Base-by-base conservation (phyloP, 1,140 invertebrate species). In the Schlechtendalia chinensis region DNA sequence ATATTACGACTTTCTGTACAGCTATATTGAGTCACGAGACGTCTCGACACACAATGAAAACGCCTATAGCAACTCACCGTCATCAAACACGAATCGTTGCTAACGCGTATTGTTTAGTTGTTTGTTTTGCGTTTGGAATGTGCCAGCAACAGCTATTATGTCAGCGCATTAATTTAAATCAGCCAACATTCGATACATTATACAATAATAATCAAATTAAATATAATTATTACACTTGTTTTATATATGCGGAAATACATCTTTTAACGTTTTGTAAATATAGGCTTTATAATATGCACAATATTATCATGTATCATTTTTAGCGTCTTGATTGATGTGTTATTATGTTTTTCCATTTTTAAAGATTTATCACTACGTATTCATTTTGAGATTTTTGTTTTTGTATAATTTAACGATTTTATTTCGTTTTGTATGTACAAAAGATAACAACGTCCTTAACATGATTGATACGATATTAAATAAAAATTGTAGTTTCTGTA, bases 381-480 rank as follows among this genome's bases (percentile, higher is more conserved):
- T 10, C 50, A 74, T 56, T 29, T 56, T 56, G 27, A 74, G 24
- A 56, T 72, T 54, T 39, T 39, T 39, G 69, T 5, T 39, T 39
- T 39, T 56, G 71, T 56, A 74, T 74, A 56, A 74, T 56, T 74
- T 74, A 56, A 74, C 19, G 24, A 56, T 56, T 74, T 56, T 72
- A 47, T 74, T 74, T 56, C 27, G 54, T 74, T 74, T 56, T 27
- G 54, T 74, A 29, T 56, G 27, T 4, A 39, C 8, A 39, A 39
- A 4, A 39, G 32, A 39, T 39, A 54, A 74, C 29, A 54, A 32
- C 53, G 12, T 16, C 29, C 54, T 74, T 74, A 22, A 17, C 54
- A 50, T 74, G 53, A 74, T 74, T 74, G 71, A 74, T 74, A 27
- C 29, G 71, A 54, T 54, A 47, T 53, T 74, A 71, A 71, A 71